These are phyloP conservation scores for Enteromius viviparus DNA, from an alignment of 2,797 vertebrate genomes.

Conservation along the genomic window DNA sequence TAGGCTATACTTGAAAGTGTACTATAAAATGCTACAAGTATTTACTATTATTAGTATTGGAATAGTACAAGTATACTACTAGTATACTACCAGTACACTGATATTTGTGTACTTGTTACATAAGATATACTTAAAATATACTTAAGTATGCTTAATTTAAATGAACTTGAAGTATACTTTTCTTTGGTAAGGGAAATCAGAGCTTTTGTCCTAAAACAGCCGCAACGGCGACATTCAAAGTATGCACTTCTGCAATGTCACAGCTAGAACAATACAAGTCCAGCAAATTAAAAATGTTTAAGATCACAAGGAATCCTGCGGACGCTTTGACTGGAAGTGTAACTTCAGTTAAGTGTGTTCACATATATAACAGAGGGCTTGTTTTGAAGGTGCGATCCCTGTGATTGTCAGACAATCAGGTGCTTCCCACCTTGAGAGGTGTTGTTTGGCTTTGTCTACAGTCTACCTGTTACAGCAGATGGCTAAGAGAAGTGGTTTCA, in stretches of 20 bases:
- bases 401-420: slow-evolving; percentile 31
- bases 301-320: not conserved
- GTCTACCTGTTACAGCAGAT: slow-evolving; percentile 55
- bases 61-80: too few species aligned
- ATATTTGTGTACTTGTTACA: too few species aligned
- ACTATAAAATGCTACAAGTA: too few species aligned
- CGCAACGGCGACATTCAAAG: too few species aligned
- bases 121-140: too few species aligned
- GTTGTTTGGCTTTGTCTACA: slow-evolving; percentile 40
- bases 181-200: too few species aligned
- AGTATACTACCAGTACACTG: too few species aligned
- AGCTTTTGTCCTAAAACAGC: not conserved
- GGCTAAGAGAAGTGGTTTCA: slow-evolving; percentile 55
- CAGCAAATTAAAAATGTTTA: not conserved
- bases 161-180: too few species aligned
- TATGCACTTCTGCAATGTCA: too few species aligned
- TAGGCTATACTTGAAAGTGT: too few species aligned
- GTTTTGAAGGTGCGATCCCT: slow-evolving; percentile 22
- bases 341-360: not conserved
- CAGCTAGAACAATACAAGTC: not conserved
- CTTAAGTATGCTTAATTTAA: too few species aligned
- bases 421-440: slow-evolving; percentile 36
- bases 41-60: too few species aligned
- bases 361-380: slow-evolving; percentile 21
- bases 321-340: not conserved